Evolutionary conservation across 2,888 invertebrate genomes (phyloP).

Genomic region (Hecatera dysodea): DNA sequence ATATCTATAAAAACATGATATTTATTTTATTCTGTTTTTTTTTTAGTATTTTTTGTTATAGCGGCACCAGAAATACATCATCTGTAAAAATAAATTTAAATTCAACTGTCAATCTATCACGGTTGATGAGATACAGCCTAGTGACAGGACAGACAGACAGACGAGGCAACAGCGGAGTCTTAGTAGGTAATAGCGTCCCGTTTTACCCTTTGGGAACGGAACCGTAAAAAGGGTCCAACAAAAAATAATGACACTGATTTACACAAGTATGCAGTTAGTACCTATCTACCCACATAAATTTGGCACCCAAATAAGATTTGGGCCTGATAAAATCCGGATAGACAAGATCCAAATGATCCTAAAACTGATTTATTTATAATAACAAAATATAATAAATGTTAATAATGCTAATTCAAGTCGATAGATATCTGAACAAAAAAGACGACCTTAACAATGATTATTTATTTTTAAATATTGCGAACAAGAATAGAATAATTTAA

Average conservation of each 20-base stretch:
- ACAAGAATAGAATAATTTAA: neutral
- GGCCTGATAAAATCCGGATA: neutral
- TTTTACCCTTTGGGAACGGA: too few relatives aligned
- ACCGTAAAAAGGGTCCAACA: neutral
- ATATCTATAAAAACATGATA: too few relatives aligned
- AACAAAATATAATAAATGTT: neutral
- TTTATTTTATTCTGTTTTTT: too few relatives aligned
- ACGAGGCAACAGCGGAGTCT: too few relatives aligned
- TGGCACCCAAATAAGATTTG: neutral
- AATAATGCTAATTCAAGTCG: neutral
- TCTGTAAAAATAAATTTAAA: too few relatives aligned
- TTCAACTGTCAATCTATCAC: too few relatives aligned
- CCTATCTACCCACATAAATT: too few relatives aligned
- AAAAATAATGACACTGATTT: neutral
- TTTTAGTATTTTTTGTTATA: too few relatives aligned
- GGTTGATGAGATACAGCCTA: too few relatives aligned
- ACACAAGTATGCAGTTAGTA: conserved; percentile 11
- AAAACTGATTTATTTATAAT: neutral
- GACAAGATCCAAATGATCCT: neutral
- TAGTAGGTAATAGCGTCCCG: too few relatives aligned
- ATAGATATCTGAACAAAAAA: neutral
- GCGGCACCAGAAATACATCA: too few relatives aligned
- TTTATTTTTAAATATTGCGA: neutral
- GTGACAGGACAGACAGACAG: too few relatives aligned
- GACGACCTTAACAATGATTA: neutral